A percentile compares a stretch with the other conserved stretches of the same genome.
phyloP scores from a whole-genome alignment of 2,888 invertebrate genomes.

The Tetragonula carbonaria region DNA sequence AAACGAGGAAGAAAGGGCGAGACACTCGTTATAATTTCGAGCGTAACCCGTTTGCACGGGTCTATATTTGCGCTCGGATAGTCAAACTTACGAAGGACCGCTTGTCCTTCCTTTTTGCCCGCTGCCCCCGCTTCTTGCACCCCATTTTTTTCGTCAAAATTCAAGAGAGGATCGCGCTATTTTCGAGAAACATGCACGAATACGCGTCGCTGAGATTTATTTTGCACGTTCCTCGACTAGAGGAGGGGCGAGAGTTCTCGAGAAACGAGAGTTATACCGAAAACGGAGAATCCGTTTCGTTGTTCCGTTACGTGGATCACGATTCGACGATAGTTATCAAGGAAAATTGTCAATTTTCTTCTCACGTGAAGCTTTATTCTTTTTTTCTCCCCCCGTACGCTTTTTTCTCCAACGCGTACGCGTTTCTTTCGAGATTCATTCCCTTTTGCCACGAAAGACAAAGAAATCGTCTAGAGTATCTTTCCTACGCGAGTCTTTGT shows the following conservation, averaged over 20 bases:
- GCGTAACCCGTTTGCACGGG: conserved; percentile 60
- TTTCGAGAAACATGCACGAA: conserved; percentile 47
- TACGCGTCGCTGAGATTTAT: conserved; percentile 47
- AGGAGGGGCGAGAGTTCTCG: conserved; percentile 36
- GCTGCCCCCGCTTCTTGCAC: background rate
- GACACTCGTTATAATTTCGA: conserved; percentile 66
- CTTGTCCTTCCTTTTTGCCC: conserved; percentile 55
- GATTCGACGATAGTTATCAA: background rate
- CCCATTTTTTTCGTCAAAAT: conserved; percentile 18
- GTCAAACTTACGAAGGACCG: conserved; percentile 53
- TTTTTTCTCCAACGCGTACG: background rate
- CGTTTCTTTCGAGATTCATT: too few species aligned
- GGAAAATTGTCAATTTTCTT: background rate
- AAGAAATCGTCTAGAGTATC: background rate
- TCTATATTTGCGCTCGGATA: conserved; percentile 64
- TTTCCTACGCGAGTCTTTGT: background rate
- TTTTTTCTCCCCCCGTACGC: background rate
- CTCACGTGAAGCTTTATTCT: background rate
- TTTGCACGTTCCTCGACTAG: conserved; percentile 51
- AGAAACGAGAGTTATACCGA: conserved; percentile 17
- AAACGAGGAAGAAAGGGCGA: conserved; percentile 26
- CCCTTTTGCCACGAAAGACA: background rate
- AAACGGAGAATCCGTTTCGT: conserved; percentile 6
- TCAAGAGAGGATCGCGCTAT: conserved; percentile 50
- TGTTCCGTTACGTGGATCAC: background rate